These are phyloP conservation scores for Brachyptera putata DNA, from an alignment of 2,888 invertebrate species.

Conservation along the genomic window DNA sequence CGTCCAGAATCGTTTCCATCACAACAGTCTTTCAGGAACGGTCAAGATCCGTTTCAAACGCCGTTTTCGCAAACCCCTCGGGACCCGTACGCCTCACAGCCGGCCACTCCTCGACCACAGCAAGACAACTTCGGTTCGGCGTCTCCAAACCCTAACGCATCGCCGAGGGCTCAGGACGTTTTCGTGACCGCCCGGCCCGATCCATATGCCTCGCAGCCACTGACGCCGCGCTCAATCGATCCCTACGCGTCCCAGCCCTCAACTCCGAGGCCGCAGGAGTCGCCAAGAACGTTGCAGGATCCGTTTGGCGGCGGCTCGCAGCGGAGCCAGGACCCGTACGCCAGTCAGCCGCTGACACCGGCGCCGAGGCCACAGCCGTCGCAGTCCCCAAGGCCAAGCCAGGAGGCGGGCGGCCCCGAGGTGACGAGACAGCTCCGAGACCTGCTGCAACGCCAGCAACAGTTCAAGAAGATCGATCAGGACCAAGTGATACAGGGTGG, in stretches of 20 bases:
- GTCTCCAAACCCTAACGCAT: background rate
- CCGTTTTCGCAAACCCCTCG: background rate
- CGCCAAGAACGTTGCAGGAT: conserved; percentile 38
- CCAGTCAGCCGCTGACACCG: conserved; percentile 32
- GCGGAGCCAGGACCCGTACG: conserved; percentile 36
- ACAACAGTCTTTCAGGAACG: too few species aligned
- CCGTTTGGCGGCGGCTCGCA: conserved; percentile 48
- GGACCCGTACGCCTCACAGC: conserved; percentile 16
- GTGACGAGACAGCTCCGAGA: conserved; percentile 75
- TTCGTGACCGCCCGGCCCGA: background rate
- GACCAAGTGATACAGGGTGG: conserved; percentile 38
- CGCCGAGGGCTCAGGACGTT: background rate
- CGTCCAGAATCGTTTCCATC: conserved; percentile 16
- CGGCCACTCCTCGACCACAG: conserved; percentile 17
- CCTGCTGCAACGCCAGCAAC: conserved; percentile 73
- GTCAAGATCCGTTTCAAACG: too few species aligned
- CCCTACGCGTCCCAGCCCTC: conserved; percentile 30
- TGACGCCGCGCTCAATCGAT: conserved; percentile 32
- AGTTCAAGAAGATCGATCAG: conserved; percentile 56
- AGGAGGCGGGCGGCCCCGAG: conserved; percentile 39
- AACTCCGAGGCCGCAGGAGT: conserved; percentile 38
- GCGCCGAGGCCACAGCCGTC: conserved; percentile 26
- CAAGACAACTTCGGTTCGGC: conserved; percentile 2
- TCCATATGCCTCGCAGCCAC: conserved; percentile 31
- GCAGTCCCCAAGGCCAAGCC: conserved; percentile 30